Percentiles rank a stretch among this genome's conserved stretches.
Evolutionary conservation across 2,113 vertebrate species (phyloP).

Genomic region (Probosciger aterrimus): DNA sequence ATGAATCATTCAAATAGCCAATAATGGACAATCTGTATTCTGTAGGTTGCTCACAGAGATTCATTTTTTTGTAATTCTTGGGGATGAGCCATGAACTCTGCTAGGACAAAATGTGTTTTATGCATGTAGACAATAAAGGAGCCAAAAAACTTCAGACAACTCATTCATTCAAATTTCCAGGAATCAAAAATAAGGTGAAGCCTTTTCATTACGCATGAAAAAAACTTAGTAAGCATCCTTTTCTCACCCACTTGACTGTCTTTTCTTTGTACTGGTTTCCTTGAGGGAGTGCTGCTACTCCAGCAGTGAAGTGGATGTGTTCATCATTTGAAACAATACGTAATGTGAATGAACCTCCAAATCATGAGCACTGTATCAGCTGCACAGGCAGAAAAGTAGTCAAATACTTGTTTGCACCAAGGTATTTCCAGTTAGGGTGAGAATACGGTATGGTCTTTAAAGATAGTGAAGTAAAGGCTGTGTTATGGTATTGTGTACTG

Average conservation of each 20-base stretch:
- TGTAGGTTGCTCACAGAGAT: not conserved
- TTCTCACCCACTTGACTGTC: not conserved
- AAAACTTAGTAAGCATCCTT: not conserved
- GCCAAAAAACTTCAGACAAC: not conserved
- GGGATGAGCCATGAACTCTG: not conserved
- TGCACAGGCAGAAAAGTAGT: not conserved
- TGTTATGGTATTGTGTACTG: not conserved
- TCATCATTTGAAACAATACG: not conserved
- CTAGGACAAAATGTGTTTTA: not conserved
- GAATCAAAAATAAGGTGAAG: slow-evolving; percentile 17
- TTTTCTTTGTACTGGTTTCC: not conserved
- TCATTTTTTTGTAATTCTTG: not conserved
- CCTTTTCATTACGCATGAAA: not conserved
- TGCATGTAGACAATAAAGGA: not conserved
- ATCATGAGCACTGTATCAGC: not conserved
- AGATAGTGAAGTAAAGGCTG: not conserved
- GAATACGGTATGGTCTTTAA: not conserved
- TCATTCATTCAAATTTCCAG: slow-evolving; percentile 37
- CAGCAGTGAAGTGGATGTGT: not conserved
- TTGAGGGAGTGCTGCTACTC: not conserved
- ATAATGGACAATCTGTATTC: slow-evolving; percentile 36
- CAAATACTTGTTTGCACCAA: not conserved
- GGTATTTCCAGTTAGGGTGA: not conserved
- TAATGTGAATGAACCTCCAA: not conserved
- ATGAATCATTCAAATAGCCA: slow-evolving; percentile 28